phyloP scores from a whole-genome alignment of 2,888 invertebrate species.

The Argyra leucocephala region DNA sequence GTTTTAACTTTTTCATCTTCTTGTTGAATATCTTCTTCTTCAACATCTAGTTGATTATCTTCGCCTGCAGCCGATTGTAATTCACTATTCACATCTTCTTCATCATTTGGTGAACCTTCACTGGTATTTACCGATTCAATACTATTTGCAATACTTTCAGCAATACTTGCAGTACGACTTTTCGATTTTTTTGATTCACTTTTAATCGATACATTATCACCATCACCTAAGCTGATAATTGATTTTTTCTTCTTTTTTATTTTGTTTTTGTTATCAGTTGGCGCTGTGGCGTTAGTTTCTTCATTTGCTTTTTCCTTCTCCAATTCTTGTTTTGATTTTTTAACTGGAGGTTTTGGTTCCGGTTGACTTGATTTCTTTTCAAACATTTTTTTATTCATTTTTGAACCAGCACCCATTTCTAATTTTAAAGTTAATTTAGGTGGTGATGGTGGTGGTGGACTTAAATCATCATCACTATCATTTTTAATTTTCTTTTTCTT shows the following conservation, averaged over 20 bases:
- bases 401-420: conserved; percentile 10
- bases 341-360: background rate
- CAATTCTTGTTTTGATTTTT: background rate
- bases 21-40: background rate
- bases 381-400: conserved; percentile 10
- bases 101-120: no score
- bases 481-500: background rate
- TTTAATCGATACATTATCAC: background rate
- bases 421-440: conserved; percentile 5
- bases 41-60: background rate
- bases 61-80: background rate
- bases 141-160: background rate
- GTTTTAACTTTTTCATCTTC: background rate
- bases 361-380: background rate
- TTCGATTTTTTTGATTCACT: background rate
- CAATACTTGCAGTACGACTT: background rate
- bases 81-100: background rate
- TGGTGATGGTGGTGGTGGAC: background rate
- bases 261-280: background rate
- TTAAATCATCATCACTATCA: background rate
- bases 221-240: background rate
- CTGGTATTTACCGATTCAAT: no score
- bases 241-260: conserved; percentile 1
- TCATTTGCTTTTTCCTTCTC: background rate
- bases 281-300: background rate